Conservation (phyloP, 2,888 invertebrate species). For the Drosophila conformis region DNA sequence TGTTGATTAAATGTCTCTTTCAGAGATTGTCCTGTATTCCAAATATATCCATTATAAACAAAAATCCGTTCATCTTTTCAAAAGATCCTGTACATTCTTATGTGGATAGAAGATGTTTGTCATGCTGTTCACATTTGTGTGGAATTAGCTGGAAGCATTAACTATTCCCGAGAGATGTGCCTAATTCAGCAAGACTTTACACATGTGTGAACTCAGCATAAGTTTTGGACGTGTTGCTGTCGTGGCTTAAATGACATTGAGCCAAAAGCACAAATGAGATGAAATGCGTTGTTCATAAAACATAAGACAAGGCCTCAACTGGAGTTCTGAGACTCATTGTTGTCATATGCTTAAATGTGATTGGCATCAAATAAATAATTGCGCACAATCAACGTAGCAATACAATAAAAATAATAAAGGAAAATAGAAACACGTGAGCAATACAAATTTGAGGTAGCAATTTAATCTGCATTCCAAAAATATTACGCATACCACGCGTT, state of each 20-base stretch:
- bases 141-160: background rate
- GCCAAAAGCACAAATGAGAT: constrained; percentile 1
- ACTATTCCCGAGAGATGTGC: background rate
- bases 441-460: constrained; percentile 36
- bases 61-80: background rate
- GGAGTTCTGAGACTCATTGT: constrained; percentile 18
- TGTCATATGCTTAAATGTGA: constrained; percentile 30
- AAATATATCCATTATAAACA: background rate
- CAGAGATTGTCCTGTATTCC: background rate
- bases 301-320: constrained; percentile 5
- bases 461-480: constrained; percentile 50
- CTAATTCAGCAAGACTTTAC: background rate
- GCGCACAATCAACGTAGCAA: constrained; percentile 28
- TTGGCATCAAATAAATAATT: constrained; percentile 51
- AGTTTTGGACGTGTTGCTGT: background rate
- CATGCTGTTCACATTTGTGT: background rate
- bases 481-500: constrained; percentile 70
- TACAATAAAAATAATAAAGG: constrained; percentile 8
- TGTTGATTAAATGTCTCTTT: background rate
- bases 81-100: background rate
- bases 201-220: background rate
- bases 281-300: constrained; percentile 19
- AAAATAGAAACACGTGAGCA: constrained; percentile 12
- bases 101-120: background rate
- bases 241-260: constrained; percentile 1